phyloP scores from a whole-genome alignment of 2,888 invertebrate species.

The Ecliptopera silaceata region DNA sequence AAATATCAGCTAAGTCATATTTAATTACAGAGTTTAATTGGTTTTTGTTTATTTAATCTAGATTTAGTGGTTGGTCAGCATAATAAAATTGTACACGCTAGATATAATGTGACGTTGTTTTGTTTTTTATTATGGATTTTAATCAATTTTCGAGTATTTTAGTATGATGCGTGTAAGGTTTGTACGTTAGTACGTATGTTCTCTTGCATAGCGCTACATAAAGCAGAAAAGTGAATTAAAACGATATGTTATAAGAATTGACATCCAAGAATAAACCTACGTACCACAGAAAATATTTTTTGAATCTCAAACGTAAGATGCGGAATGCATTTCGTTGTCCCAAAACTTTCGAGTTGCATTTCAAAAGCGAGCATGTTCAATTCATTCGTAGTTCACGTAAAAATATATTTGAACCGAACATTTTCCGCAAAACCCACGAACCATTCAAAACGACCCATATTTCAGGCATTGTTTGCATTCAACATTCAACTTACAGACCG shows the following conservation, averaged over 20 bases:
- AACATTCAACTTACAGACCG: conserved; percentile 11
- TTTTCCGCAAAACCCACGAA: not conserved
- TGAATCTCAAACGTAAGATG: too few relatives aligned
- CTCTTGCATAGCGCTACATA: too few relatives aligned
- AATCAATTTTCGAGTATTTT: too few relatives aligned
- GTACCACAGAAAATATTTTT: too few relatives aligned
- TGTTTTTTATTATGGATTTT: too few relatives aligned
- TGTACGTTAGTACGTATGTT: too few relatives aligned
- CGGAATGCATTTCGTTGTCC: too few relatives aligned
- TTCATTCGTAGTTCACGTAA: not conserved
- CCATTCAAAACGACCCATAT: conserved; percentile 19
- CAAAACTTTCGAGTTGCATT: not conserved
- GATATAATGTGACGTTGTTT: conserved; percentile 4
- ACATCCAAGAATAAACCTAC: too few relatives aligned
- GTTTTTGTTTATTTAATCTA: conserved; percentile 43
- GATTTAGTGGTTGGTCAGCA: conserved; percentile 17
- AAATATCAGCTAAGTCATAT: conserved; percentile 61
- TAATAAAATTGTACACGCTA: conserved; percentile 23
- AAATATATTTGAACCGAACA: not conserved
- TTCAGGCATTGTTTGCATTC: conserved; percentile 21
- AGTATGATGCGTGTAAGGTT: not conserved
- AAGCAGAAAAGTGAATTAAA: too few relatives aligned
- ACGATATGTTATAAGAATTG: too few relatives aligned
- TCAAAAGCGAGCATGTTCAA: not conserved
- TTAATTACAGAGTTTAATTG: conserved; percentile 60